These are phyloP conservation scores for Gasteruption jaculator DNA, from an alignment of 2,888 invertebrate genomes.

Conservation along the genomic window DNA sequence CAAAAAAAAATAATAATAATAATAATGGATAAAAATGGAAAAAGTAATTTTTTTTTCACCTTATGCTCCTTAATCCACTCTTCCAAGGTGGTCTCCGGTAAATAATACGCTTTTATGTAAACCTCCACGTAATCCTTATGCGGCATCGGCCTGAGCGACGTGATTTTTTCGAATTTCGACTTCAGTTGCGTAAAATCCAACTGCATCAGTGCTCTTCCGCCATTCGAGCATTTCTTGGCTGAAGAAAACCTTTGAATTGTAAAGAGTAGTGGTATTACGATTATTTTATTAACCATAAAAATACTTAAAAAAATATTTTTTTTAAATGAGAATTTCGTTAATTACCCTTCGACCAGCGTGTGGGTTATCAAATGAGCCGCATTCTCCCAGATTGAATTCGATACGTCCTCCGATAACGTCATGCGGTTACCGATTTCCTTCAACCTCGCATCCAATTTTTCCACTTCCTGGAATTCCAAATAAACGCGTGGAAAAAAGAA, in stretches of 20 bases:
- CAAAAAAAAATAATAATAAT: not conserved
- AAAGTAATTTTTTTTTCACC: constrained; percentile 47
- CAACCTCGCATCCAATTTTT: constrained; percentile 73
- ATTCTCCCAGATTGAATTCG: constrained; percentile 79
- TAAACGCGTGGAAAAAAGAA: too few relatives aligned
- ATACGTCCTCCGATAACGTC: constrained; percentile 66
- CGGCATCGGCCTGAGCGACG: constrained; percentile 78
- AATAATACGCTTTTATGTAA: constrained; percentile 95
- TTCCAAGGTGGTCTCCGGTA: constrained; percentile 83
- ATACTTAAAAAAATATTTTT: not conserved
- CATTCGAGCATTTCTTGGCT: constrained; percentile 91
- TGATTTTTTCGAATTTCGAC: constrained; percentile 83
- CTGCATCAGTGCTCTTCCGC: constrained; percentile 96
- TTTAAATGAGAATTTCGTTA: constrained; percentile 15
- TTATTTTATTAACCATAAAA: too few relatives aligned
- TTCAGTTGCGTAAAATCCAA: constrained; percentile 94
- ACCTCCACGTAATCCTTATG: constrained; percentile 87
- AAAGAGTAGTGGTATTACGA: not conserved
- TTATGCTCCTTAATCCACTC: constrained; percentile 82
- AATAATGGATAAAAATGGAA: not conserved
- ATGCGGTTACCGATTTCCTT: constrained; percentile 69
- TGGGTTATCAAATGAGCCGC: constrained; percentile 81
- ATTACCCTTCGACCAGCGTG: constrained; percentile 87
- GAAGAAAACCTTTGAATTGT: constrained; percentile 66
- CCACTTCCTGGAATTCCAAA: constrained; percentile 60